phyloP scores from a whole-genome alignment of 2,888 invertebrate species.

The Rhingia rostrata region DNA sequence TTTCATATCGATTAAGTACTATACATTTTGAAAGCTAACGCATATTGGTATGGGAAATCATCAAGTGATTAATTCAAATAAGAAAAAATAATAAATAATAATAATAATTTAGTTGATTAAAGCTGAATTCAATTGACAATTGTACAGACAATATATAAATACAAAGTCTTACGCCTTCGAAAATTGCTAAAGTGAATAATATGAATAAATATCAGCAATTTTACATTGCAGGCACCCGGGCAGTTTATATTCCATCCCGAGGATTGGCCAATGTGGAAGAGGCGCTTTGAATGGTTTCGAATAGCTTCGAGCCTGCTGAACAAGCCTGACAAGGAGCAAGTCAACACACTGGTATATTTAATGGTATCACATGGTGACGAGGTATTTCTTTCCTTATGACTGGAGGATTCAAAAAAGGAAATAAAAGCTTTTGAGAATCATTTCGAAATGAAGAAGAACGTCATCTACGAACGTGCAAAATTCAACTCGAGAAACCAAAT shows the following conservation, averaged over 20 bases:
- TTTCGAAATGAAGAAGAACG: slow-evolving; percentile 39
- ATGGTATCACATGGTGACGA: slow-evolving; percentile 14
- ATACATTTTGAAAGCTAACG: no score
- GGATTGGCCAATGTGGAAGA: no score
- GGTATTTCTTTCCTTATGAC: neutral
- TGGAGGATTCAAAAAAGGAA: slow-evolving; percentile 22
- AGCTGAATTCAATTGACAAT: no score
- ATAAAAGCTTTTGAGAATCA: slow-evolving; percentile 32
- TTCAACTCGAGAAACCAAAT: slow-evolving; percentile 43
- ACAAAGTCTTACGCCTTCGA: no score
- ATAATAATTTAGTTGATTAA: no score
- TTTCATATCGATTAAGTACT: no score
- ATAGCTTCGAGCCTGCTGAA: slow-evolving; percentile 20
- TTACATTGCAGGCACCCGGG: slow-evolving; percentile 21
- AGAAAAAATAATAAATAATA: no score
- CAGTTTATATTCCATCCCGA: slow-evolving; percentile 10
- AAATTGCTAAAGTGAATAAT: no score
- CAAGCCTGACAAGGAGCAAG: neutral
- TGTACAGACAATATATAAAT: no score
- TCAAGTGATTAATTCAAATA: no score
- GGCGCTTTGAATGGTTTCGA: slow-evolving; percentile 23
- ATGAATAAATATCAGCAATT: slow-evolving; percentile 18
- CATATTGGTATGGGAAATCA: no score
- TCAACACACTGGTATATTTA: slow-evolving; percentile 12
- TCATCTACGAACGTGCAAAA: slow-evolving; percentile 50